Evolutionary conservation across 2,797 vertebrate genomes (phyloP), one percentile per base, ranked within the genome.

Genomic region (Dendrocincla fuliginosa): DNA sequence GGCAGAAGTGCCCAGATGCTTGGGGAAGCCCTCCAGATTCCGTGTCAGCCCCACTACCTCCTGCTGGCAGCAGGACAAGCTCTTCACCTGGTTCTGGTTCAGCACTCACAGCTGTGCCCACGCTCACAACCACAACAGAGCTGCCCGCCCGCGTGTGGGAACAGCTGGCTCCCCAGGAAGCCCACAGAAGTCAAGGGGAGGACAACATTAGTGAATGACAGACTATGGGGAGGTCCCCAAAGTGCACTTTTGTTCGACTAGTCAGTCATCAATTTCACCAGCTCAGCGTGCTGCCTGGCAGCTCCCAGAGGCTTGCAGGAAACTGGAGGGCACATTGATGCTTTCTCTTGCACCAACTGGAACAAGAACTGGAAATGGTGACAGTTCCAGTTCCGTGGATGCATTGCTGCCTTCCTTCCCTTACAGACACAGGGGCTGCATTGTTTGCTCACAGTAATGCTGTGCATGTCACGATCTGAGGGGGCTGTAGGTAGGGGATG

Each of bases 191-290:
- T 94, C 95, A 95, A 95, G 83, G 89, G 77, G 83, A 95, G 85
- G 94, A 93, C 90, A 95, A 92, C 70, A 86, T 91, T 67, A 95
- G 83, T 93, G 89, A 97, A 86, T 79, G 89, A 91, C 94, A 96
- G 91, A 82, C 87, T 60, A 93, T 3, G 52, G 89, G 89, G 94
- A 97, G 70, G 67, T 96, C 95, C 89, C 89, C 89, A 84, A 96
- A 96, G 96, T 95, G 95, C 87, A 93, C 91, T 86, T 84, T n/a
- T 90, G 87, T 76, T 96, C 85, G 33, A 84, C 67, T 59, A 96
- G 91, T 76, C 89, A 91, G 80, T 79, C 91, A 92, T 96, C 95
- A 94, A 88, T 93, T 96, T 93, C 93, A 84, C 63, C 77, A 90
- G 91, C 91, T 91, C 95, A 93, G 89, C 61, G 0, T 84, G 89